Percentiles rank a stretch among this genome's conserved stretches.
Evolutionary conservation across 2,113 vertebrate species (phyloP).

Genomic region (Azemiops feae): DNA sequence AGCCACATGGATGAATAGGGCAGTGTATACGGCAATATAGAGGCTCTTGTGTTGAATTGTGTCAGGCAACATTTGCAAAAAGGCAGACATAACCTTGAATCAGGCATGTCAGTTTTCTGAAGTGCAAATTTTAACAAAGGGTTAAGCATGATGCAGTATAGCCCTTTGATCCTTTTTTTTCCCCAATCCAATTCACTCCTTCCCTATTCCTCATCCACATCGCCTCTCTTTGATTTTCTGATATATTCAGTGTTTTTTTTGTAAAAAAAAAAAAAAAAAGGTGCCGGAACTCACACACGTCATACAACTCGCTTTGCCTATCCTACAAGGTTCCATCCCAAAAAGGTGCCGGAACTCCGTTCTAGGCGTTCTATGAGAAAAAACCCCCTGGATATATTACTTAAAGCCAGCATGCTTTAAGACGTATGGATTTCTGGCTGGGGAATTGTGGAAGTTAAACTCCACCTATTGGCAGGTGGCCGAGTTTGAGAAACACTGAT

Average conservation of each 20-base stretch:
- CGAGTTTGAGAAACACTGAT: too few relatives aligned
- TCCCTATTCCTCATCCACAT: too few relatives aligned
- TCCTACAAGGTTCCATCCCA: too few relatives aligned
- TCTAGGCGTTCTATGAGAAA: too few relatives aligned
- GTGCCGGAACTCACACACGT: too few relatives aligned
- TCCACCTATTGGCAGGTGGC: neutral
- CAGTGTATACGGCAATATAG: constrained; percentile 28
- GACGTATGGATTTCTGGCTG: too few relatives aligned
- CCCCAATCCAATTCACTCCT: accelerated
- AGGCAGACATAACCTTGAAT: constrained; percentile 46
- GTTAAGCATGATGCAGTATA: accelerated
- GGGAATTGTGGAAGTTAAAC: too few relatives aligned
- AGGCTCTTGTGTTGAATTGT: constrained; percentile 62
- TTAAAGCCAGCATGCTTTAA: neutral
- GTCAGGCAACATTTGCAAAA: constrained; percentile 34
- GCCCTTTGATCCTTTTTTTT: neutral
- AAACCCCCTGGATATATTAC: too few relatives aligned
- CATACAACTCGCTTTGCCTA: too few relatives aligned
- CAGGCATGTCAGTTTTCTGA: constrained; percentile 34
- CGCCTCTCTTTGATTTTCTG: neutral
- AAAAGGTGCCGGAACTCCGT: too few relatives aligned
- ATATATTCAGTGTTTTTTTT: too few relatives aligned
- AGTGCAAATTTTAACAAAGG: neutral
- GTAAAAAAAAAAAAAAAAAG: too few relatives aligned
- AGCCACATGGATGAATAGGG: constrained; percentile 47